These are phyloP conservation scores for Vannuccia rotundouncinata DNA, from an alignment of 2,888 invertebrate genomes.

Conservation along the genomic window DNA sequence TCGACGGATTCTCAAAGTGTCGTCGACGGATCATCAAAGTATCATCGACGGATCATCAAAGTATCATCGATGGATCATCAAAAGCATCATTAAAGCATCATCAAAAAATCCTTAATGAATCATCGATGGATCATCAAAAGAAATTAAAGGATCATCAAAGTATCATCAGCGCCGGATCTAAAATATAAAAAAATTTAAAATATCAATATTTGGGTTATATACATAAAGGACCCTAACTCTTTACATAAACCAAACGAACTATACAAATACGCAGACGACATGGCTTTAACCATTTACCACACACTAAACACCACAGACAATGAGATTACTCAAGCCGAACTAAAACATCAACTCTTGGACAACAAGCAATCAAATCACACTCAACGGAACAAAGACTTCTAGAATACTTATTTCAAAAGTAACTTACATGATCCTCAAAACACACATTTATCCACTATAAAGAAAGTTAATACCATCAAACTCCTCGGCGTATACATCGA, in stretches of 20 bases:
- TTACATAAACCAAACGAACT: neutral
- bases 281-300: neutral
- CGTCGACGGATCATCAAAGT: too few relatives aligned
- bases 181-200: too few relatives aligned
- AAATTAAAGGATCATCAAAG: too few relatives aligned
- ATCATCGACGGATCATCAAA: too few relatives aligned
- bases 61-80: too few relatives aligned
- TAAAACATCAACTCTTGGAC: neutral
- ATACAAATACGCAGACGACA: neutral
- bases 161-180: too few relatives aligned
- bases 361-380: neutral
- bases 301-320: neutral
- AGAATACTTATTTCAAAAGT: neutral
- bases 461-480: slow-evolving; percentile 21
- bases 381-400: neutral
- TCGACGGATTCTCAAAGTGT: too few relatives aligned
- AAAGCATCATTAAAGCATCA: too few relatives aligned
- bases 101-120: too few relatives aligned
- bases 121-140: too few relatives aligned
- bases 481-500: slow-evolving; percentile 1
- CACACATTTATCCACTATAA: neutral
- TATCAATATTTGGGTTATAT: too few relatives aligned
- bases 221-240: too few relatives aligned
- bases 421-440: neutral
- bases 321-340: neutral